These are phyloP conservation scores for Passer domesticus DNA, from an alignment of 2,113 vertebrate genomes.

Conservation along the genomic window DNA sequence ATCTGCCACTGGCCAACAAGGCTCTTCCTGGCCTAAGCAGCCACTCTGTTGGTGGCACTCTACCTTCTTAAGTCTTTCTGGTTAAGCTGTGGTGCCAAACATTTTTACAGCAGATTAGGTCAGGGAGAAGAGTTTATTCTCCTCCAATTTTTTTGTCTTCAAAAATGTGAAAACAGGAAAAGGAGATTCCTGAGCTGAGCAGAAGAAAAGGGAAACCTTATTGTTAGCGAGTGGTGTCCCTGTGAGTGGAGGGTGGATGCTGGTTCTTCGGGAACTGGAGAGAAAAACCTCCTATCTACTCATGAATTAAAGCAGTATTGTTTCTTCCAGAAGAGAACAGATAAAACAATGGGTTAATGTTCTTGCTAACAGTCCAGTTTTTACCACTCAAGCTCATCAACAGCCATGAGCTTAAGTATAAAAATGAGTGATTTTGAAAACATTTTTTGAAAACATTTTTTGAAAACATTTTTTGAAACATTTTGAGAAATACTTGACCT, in stretches of 20 bases:
- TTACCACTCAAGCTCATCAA: neutral
- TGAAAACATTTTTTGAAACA: neutral
- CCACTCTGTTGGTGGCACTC: accelerated
- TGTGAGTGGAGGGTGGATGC: neutral
- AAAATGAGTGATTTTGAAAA: neutral
- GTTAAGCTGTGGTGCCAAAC: neutral
- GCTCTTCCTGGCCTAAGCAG: neutral
- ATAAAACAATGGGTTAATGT: neutral
- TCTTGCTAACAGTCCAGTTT: neutral
- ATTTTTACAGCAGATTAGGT: neutral
- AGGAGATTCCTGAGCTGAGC: neutral
- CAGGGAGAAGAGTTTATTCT: neutral
- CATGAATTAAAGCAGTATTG: neutral
- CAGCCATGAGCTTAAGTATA: neutral
- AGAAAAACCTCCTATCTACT: neutral
- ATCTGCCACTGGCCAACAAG: neutral
- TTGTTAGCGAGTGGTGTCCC: neutral
- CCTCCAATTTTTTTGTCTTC: neutral
- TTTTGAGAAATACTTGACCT: neutral
- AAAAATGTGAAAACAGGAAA: slow-evolving; percentile 31
- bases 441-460: neutral
- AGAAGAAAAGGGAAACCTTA: slow-evolving; percentile 24
- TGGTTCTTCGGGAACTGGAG: neutral
- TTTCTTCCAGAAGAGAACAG: neutral
- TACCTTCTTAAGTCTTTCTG: neutral